Conservation (phyloP, 2,888 invertebrate genomes). For the Seladonia tumulorum region DNA sequence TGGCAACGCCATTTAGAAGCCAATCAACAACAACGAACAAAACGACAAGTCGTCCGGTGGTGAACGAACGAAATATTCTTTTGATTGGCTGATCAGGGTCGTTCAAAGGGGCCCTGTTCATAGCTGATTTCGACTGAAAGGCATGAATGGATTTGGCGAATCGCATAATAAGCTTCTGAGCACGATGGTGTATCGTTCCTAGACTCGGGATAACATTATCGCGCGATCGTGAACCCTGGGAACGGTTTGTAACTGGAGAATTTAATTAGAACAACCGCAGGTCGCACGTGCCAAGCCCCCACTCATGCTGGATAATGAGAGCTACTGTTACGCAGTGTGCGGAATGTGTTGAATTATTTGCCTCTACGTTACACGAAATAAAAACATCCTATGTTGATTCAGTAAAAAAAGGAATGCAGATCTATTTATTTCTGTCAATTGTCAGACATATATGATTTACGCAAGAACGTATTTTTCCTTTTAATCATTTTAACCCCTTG, state of each 20-base stretch:
- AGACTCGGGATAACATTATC: slow-evolving; percentile 43
- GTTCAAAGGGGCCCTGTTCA: slow-evolving; percentile 34
- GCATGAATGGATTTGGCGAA: slow-evolving; percentile 40
- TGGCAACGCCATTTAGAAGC: background rate
- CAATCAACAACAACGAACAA: background rate
- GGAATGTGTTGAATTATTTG: slow-evolving; percentile 28
- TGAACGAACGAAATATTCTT: slow-evolving; percentile 13
- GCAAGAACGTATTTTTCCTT: too few species aligned
- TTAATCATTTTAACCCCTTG: too few species aligned
- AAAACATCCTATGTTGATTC: too few species aligned
- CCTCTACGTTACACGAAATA: background rate
- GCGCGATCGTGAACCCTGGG: slow-evolving; percentile 50
- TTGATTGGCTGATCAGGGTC: background rate
- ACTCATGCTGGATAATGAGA: slow-evolving; percentile 7
- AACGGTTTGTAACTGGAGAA: slow-evolving; percentile 60
- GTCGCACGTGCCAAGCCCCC: slow-evolving; percentile 46
- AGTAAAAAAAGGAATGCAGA: too few species aligned
- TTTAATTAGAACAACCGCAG: slow-evolving; percentile 56
- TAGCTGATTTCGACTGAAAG: slow-evolving; percentile 40
- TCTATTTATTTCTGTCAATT: too few species aligned
- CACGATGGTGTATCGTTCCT: slow-evolving; percentile 7
- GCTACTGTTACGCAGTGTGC: slow-evolving; percentile 7
- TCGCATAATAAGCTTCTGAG: slow-evolving; percentile 2
- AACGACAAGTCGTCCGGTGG: background rate
- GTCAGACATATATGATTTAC: too few species aligned